Percentiles rank a stretch among this genome's conserved stretches.
Evolutionary conservation across 2,797 vertebrate genomes (phyloP).

Genomic region (Myripristis murdjan): DNA sequence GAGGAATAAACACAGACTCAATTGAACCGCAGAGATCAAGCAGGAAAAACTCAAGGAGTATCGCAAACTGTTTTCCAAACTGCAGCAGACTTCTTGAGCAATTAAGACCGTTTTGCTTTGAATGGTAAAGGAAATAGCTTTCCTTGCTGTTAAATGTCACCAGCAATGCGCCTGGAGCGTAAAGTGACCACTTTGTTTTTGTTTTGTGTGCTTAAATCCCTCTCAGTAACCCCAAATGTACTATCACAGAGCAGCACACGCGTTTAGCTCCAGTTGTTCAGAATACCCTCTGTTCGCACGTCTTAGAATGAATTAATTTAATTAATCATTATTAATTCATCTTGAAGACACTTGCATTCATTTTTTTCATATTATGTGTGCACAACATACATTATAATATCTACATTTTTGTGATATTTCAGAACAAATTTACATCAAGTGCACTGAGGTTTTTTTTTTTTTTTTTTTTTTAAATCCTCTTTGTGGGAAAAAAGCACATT

Average conservation of each 20-base stretch:
- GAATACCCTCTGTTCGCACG: background rate
- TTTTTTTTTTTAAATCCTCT: background rate
- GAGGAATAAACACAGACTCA: constrained; percentile 88
- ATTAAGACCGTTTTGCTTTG: constrained; percentile 90
- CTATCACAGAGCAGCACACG: constrained; percentile 49
- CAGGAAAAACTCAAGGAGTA: constrained; percentile 83
- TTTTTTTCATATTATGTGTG: no score
- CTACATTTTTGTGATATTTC: no score
- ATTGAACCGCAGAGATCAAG: constrained; percentile 84
- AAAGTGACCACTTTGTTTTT: constrained; percentile 85
- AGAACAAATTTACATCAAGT: no score
- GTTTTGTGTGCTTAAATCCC: constrained; percentile 68
- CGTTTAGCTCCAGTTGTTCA: constrained; percentile 31
- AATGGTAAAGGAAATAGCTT: constrained; percentile 91
- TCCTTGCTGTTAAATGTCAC: constrained; percentile 92
- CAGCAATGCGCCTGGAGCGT: constrained; percentile 84
- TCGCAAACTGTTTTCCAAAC: constrained; percentile 90
- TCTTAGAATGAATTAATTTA: no score
- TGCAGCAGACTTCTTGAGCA: constrained; percentile 89
- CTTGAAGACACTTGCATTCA: no score
- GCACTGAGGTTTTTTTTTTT: background rate
- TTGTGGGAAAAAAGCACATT: background rate
- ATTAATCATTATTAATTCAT: no score
- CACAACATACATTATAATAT: no score
- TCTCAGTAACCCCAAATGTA: constrained; percentile 54